Base-by-base conservation (phyloP, 2,113 vertebrate species). In the Anhinga anhinga region DNA sequence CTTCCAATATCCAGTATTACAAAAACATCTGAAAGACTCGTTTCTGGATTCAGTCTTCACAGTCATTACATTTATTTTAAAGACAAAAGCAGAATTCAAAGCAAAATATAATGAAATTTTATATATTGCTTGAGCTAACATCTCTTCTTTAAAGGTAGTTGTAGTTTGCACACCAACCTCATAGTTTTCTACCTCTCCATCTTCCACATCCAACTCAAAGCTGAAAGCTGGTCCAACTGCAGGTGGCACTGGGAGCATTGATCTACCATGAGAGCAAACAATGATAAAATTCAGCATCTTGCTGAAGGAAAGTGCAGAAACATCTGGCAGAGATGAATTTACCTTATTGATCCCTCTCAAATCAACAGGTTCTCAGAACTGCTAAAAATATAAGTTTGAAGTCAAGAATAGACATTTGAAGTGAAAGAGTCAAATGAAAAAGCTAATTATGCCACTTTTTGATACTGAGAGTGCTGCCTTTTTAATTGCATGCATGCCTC, bases 181-280 rank as follows among this genome's bases (percentile, higher is more conserved):
- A 13, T 99, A 99, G 98, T 99, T 99, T 98, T 99, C 99, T 88
- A 99, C 99, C 96, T 99, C 99, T 82, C 99, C 99, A 56, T 99
- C 99, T 96, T 99, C 99, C 78, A 99, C 99, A 90, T 99, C 99
- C 98, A 99, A 98, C 97, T 99, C 99, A 84, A 99, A 98, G 97
- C 99, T 99, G 97, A 99, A 99, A 88, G 99, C 97, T 83, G 99
- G 99, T 95, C 99, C 99, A 95, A 99, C 99, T 86, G 99, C 98
- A 49, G 99, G 99, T 97, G 99, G 98, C 92, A 99, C 98, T 80
- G 99, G 99, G 95, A 99, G 99, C 99, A 99, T 99, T 55, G 99
- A 99, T 97, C 99, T 99, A 93, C 13, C 84, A 73, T 2, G 93
- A 95, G 92, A 89, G 95, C n/a, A 96, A 96, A 66, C 42, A 95